Base-by-base conservation (phyloP, 2,888 invertebrate genomes). In the Chalcis sispes region DNA sequence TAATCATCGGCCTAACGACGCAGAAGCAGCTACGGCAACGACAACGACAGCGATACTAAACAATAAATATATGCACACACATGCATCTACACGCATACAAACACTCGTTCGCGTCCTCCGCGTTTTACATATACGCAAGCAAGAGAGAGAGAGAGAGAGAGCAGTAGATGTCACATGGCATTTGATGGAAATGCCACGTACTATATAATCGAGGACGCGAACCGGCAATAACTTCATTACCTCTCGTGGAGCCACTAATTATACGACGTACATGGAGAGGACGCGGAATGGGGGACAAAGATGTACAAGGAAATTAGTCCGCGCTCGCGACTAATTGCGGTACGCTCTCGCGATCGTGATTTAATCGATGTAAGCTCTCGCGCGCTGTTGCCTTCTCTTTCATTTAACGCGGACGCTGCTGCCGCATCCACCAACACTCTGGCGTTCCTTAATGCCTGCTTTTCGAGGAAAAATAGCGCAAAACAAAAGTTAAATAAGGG, bases 111-210 rank as follows among this genome's bases (percentile, higher is more conserved):
- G n/a, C n/a, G n/a, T n/a, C n/a, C n/a, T n/a, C n/a, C 29, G 15
- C 56, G n/a, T 32, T 5, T n/a, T 36, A 20, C 20, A 3, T 20
- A 50, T 2, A 5, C 50, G 23, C 40, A n/a, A 46, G 54, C 61
- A 15, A 3, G 29, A 40, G 50, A 18, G 61, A 13, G 27, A 18
- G 56, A 54, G n/a, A n/a, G n/a, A n/a, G n/a, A n/a, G n/a, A n/a
- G n/a, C n/a, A n/a, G n/a, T n/a, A n/a, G 42, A 54, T 72, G 79
- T 81, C 81, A 79, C 81, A 82, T 79, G 83, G 80, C 79, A 82
- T 83, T 85, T 82, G 83, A 85, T 85, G 84, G 82, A 85, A 85
- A 86, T 84, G 75, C 80, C 81, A 54, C 40, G 66, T 15, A 25
- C 10, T 65, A 81, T 83, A 79, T 85, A 85, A 85, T 86, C 83